Conservation (phyloP, 35 echinoderm and acorn worm genomes). For the Ophioderma brevispina region DNA sequence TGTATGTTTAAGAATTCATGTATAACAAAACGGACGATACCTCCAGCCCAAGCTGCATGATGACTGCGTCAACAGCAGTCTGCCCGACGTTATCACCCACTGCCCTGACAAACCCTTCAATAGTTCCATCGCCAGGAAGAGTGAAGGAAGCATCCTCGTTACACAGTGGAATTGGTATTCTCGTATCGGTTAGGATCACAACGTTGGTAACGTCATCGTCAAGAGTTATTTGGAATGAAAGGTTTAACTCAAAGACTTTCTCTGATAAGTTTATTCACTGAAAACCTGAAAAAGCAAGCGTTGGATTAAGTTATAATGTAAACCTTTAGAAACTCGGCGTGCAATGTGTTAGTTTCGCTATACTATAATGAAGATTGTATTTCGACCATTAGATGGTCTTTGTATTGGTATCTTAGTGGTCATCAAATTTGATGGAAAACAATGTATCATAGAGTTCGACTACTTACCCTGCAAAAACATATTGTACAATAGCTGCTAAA, state of each 20-base stretch:
- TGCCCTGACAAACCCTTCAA: not conserved
- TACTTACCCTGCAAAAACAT: too few species aligned
- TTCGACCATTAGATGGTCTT: too few species aligned
- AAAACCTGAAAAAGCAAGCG: constrained; percentile 1
- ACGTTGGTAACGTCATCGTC: not conserved
- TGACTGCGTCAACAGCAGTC: not conserved
- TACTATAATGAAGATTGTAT: not conserved
- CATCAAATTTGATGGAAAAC: too few species aligned
- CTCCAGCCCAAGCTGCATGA: too few species aligned
- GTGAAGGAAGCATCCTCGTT: constrained; percentile 8
- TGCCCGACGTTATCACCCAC: not conserved
- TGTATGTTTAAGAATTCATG: too few species aligned
- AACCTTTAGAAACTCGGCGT: not conserved
- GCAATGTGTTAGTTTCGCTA: not conserved
- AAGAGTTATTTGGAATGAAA: not conserved
- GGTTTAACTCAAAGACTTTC: constrained; percentile 7
- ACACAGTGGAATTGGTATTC: constrained; percentile 16
- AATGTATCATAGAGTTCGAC: too few species aligned
- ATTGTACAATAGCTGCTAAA: too few species aligned
- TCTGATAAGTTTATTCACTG: not conserved
- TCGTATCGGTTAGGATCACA: not conserved
- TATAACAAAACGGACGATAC: too few species aligned
- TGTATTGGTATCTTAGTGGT: too few species aligned
- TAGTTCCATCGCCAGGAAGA: not conserved
- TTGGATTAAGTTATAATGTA: too few species aligned